Evolutionary conservation across 2,797 vertebrate genomes (phyloP).

Genomic region (Halcyon leucocephala): DNA sequence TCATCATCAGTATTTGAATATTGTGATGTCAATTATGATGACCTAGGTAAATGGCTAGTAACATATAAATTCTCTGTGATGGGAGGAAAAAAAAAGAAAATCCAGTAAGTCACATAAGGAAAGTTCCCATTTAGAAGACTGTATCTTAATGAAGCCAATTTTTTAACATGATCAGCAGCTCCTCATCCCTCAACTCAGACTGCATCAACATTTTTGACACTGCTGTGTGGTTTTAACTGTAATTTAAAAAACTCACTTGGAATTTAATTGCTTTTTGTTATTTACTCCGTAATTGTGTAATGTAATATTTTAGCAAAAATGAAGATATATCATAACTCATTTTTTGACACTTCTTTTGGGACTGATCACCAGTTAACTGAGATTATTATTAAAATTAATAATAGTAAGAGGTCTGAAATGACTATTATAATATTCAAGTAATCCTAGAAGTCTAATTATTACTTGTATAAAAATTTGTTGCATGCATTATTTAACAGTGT

Average conservation of each 20-base stretch:
- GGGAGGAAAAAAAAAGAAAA: background rate
- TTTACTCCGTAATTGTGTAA: background rate
- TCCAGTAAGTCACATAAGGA: background rate
- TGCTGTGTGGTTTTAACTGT: background rate
- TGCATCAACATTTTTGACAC: background rate
- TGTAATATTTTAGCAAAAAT: background rate
- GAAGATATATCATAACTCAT: background rate
- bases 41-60: background rate
- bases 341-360: conserved; percentile 4
- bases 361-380: conserved; percentile 25
- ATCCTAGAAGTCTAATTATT: conserved; percentile 67
- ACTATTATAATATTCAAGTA: conserved; percentile 51
- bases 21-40: background rate
- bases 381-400: conserved; percentile 58
- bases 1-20: background rate
- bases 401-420: conserved; percentile 28
- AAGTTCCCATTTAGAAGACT: background rate
- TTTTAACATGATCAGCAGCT: background rate
- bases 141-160: background rate
- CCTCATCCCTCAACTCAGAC: background rate
- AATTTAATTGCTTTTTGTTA: conserved; percentile 38
- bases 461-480: conserved; percentile 65
- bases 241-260: background rate
- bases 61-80: background rate
- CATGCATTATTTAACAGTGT: conserved; percentile 71